Conservation (phyloP, 2,113 vertebrate species). For the Leptosomus discolor region DNA sequence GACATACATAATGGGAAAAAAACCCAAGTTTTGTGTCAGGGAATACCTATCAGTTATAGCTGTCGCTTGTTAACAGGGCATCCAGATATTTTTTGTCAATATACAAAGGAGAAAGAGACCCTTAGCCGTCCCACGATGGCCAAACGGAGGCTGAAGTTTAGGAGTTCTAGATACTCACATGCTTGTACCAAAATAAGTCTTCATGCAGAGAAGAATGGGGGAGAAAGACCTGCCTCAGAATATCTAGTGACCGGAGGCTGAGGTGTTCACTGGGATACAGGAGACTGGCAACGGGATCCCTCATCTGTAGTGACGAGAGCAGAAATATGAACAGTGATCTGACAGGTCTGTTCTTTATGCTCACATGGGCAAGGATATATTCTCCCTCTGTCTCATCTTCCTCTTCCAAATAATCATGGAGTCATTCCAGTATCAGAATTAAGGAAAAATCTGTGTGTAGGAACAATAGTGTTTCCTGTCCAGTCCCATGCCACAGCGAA, state of each 20-base stretch:
- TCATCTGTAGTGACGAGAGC: accelerated
- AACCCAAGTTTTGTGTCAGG: not conserved
- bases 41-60: not conserved
- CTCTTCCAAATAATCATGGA: not conserved
- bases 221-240: not conserved
- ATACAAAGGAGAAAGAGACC: not conserved
- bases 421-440: not conserved
- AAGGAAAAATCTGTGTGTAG: not conserved
- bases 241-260: not conserved
- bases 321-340: not conserved
- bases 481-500: not conserved
- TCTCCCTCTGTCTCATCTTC: not conserved
- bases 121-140: not conserved
- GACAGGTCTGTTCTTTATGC: not conserved
- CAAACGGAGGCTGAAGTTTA: not conserved
- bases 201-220: not conserved
- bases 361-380: not conserved
- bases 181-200: not conserved
- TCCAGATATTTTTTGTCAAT: not conserved
- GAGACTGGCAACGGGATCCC: not conserved
- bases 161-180: not conserved
- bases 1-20: not conserved
- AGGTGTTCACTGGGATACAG: not conserved
- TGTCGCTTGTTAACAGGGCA: not conserved
- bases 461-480: not conserved